phyloP scores from a whole-genome alignment of 2,113 vertebrate genomes.

The Rhinoptilus africanus region DNA sequence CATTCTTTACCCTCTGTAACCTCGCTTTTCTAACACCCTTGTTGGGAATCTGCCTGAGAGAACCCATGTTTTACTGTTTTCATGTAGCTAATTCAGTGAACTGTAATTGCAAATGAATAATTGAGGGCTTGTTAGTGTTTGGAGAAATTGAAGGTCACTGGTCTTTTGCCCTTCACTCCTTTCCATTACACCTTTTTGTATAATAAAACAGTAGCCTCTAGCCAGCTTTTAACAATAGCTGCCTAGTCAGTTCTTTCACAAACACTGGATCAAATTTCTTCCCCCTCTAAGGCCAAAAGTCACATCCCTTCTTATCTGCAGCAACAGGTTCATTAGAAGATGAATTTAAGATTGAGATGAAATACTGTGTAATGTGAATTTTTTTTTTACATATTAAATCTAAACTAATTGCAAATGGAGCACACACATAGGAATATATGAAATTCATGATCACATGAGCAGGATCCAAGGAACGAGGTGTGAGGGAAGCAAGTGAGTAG shows the following conservation, averaged over 20 bases:
- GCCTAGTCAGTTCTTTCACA: neutral
- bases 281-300: neutral
- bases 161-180: neutral
- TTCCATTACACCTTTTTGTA: neutral
- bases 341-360: neutral
- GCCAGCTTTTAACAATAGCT: neutral
- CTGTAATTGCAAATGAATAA: slow-evolving; percentile 2
- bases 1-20: neutral
- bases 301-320: neutral
- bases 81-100: neutral
- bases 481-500: neutral
- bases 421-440: neutral
- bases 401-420: neutral
- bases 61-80: neutral
- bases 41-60: neutral
- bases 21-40: neutral
- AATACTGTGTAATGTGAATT: neutral
- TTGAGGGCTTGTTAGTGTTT: neutral
- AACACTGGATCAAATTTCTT: neutral
- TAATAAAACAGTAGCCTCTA: neutral
- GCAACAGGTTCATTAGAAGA: neutral
- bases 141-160: neutral
- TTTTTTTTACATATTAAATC: neutral
- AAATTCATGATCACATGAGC: neutral
- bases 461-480: neutral